Base-by-base conservation (phyloP, 2,888 invertebrate species). In the Dusona sp. region DNA sequence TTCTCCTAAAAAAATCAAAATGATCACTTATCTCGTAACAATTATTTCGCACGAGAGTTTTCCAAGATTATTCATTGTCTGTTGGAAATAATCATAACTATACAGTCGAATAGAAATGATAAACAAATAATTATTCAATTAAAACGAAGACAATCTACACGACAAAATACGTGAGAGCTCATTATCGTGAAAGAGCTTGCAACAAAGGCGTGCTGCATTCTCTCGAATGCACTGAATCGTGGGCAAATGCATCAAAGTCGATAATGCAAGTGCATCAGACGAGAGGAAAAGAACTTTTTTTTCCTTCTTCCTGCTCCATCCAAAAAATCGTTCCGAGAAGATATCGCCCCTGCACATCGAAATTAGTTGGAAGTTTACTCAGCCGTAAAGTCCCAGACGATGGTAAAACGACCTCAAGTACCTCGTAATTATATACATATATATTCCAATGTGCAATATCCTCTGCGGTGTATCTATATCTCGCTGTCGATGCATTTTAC, bases 401-500 rank as follows among this genome's bases (percentile, higher is more conserved):
- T 45, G 38, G 54, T 67, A 68, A 82, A 82, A 42, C 57, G 74
- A 74, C 42, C 67, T 67, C 68, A 45, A 75, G 57, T 38, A 72
- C 22, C 36, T 61, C 57, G 29, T 61, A 4, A 61, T 61, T 61
- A 33, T 45, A 29, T 72, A 13, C 25, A 45, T 57, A 13, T 29
- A 29, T 54, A 72, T n/a, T 16, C 72, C 13, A 38, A 61, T 64
- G 45, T 70, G 86, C 87, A 81, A 79, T 83, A 80, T 84, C 68
- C 70, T 77, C 61, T 67, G 68, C 57, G 61, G 22, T 61, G 38
- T 65, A 70, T 54, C 51, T 82, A 64, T 38, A 85, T 67, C 74
- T 77, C 73, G 42, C 65, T 79, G 57, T 29, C 79, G 64, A 67
- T 70, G 79, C 72, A 87, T 90, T 91, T 91, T 86, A 90, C 90